These are phyloP conservation scores for Eupithecia centaureata DNA, from an alignment of 2,888 invertebrate genomes.

Conservation along the genomic window DNA sequence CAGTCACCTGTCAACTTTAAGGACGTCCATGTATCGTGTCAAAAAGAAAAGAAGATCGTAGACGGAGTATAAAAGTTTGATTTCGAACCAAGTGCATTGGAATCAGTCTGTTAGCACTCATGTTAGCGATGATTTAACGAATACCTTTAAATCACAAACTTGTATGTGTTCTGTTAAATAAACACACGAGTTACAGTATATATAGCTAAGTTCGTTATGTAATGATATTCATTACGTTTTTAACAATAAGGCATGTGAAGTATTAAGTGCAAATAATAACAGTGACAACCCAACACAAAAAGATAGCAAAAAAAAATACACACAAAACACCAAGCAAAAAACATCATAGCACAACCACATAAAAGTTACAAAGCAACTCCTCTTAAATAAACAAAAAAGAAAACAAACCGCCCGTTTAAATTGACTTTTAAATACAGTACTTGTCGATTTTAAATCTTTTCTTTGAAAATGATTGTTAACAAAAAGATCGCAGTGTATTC, in stretches of 20 bases:
- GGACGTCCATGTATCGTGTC: too few relatives aligned
- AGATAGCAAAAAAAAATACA: constrained; percentile 22
- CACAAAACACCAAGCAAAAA: constrained; percentile 20
- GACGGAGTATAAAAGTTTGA: too few relatives aligned
- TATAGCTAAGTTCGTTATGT: too few relatives aligned
- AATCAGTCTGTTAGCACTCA: background rate
- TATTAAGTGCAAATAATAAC: constrained; percentile 11
- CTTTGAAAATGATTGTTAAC: too few relatives aligned
- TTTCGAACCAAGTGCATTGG: background rate
- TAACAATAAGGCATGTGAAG: background rate
- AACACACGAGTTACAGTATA: too few relatives aligned
- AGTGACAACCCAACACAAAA: constrained; percentile 8
- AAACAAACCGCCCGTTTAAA: too few relatives aligned
- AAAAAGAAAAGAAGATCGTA: too few relatives aligned
- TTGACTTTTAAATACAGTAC: too few relatives aligned
- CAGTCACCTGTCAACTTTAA: too few relatives aligned
- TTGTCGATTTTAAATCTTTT: too few relatives aligned
- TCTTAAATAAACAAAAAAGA: background rate
- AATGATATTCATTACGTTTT: too few relatives aligned
- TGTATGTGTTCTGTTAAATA: background rate
- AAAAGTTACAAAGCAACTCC: background rate
- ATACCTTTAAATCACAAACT: background rate
- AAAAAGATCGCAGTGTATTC: too few relatives aligned
- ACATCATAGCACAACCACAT: background rate
- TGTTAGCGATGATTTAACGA: background rate